phyloP scores from a whole-genome alignment of 1,140 invertebrate genomes.

The Platorchestia sp. region DNA sequence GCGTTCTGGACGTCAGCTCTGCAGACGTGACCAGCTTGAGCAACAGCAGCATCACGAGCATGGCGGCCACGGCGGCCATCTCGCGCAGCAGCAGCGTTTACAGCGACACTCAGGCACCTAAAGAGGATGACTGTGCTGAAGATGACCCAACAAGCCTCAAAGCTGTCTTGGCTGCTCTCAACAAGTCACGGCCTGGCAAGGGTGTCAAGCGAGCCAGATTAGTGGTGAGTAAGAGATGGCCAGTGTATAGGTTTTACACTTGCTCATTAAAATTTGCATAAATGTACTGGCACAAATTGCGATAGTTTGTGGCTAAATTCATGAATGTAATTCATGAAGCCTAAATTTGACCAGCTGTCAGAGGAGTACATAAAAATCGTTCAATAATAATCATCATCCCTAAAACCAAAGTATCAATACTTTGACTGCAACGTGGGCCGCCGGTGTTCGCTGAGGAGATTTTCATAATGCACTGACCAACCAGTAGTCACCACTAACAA shows the following conservation, averaged over 20 bases:
- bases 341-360: neutral
- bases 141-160: slow-evolving; percentile 49
- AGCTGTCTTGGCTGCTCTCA: slow-evolving; percentile 44
- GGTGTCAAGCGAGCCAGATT: slow-evolving; percentile 36
- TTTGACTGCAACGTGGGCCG: too few species aligned
- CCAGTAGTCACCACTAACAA: too few species aligned
- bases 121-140: neutral
- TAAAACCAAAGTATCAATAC: too few species aligned
- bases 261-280: neutral
- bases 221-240: neutral
- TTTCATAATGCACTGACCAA: too few species aligned
- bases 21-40: neutral
- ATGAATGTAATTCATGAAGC: neutral
- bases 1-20: neutral
- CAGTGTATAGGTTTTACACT: neutral
- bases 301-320: neutral
- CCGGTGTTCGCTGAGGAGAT: too few species aligned
- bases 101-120: neutral
- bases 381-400: too few species aligned
- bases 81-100: neutral
- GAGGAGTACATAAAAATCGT: too few species aligned
- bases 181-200: slow-evolving; percentile 44
- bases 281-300: neutral
- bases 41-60: neutral
- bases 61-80: neutral